Percentiles rank a stretch among this genome's conserved stretches.
These are phyloP conservation scores for Tortrix viridana DNA, from an alignment of 2,888 invertebrate genomes.

Conservation along the genomic window DNA sequence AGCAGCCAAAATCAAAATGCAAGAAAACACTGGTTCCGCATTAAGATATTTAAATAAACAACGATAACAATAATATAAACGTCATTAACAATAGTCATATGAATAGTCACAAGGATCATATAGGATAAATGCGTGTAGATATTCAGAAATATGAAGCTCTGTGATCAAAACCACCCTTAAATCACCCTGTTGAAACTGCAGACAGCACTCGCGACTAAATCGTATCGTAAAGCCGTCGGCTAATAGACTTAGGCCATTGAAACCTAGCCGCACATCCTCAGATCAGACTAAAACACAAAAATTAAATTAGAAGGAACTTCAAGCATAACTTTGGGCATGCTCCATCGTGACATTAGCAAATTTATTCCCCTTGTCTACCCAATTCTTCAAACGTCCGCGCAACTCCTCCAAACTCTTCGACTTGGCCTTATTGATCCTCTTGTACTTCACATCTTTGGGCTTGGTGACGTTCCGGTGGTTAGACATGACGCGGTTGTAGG, in stretches of 20 bases:
- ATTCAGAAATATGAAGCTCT: conserved; percentile 2
- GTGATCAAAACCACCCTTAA: background rate
- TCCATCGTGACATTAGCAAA: conserved; percentile 87
- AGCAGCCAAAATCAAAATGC: too few relatives aligned
- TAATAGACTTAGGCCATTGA: too few relatives aligned
- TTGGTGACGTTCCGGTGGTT: conserved; percentile 95
- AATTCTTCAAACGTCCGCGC: conserved; percentile 91
- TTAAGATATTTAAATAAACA: too few relatives aligned
- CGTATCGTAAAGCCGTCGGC: too few relatives aligned
- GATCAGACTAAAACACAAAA: background rate
- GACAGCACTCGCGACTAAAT: background rate
- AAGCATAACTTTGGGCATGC: conserved; percentile 87
- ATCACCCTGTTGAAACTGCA: conserved; percentile 1
- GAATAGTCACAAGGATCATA: conserved; percentile 1
- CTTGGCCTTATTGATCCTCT: conserved; percentile 95
- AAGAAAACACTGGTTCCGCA: too few relatives aligned
- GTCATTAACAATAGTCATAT: background rate
- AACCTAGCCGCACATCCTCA: background rate
- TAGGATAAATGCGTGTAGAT: background rate
- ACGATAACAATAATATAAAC: background rate
- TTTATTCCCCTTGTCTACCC: conserved; percentile 92
- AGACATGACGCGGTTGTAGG: conserved; percentile 94
- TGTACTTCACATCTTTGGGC: conserved; percentile 96
- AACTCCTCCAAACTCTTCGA: conserved; percentile 94
- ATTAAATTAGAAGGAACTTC: conserved; percentile 65